Conservation (phyloP, 2,888 invertebrate genomes). For the Sesia apiformis region DNA sequence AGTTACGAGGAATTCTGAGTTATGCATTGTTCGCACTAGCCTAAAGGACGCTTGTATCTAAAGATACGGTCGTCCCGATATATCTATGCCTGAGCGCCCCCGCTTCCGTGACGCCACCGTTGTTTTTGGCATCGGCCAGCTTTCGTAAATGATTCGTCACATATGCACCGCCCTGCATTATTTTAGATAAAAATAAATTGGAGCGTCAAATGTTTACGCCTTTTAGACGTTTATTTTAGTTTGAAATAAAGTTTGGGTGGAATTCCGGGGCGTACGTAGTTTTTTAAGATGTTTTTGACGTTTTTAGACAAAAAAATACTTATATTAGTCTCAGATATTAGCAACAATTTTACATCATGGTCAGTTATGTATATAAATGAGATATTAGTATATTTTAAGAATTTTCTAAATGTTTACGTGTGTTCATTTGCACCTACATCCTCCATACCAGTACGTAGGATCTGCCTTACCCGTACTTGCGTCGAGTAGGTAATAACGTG, state of each 20-base stretch:
- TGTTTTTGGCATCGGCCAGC: slow-evolving; percentile 34
- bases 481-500: not conserved
- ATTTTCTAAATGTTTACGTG: too few species aligned
- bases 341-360: not conserved
- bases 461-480: too few species aligned
- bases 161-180: slow-evolving; percentile 5
- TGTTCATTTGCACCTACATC: too few species aligned
- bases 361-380: not conserved
- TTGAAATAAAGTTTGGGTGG: too few species aligned
- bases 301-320: too few species aligned
- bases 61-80: slow-evolving; percentile 10
- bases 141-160: slow-evolving; percentile 18
- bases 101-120: slow-evolving; percentile 26
- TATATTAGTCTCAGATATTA: too few species aligned
- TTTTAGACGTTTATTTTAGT: slow-evolving; percentile 1
- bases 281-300: too few species aligned
- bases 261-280: too few species aligned
- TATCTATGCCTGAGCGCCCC: slow-evolving; percentile 21
- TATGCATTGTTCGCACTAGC: too few species aligned
- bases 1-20: too few species aligned
- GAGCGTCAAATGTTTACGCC: slow-evolving; percentile 3
- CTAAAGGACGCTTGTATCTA: too few species aligned
- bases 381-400: not conserved
- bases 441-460: too few species aligned
- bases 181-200: slow-evolving; percentile 5